A percentile compares a stretch with the other conserved stretches of the same genome.
These are phyloP conservation scores for Drosophila melanosoma DNA, from an alignment of 2,888 invertebrate species.

Conservation along the genomic window DNA sequence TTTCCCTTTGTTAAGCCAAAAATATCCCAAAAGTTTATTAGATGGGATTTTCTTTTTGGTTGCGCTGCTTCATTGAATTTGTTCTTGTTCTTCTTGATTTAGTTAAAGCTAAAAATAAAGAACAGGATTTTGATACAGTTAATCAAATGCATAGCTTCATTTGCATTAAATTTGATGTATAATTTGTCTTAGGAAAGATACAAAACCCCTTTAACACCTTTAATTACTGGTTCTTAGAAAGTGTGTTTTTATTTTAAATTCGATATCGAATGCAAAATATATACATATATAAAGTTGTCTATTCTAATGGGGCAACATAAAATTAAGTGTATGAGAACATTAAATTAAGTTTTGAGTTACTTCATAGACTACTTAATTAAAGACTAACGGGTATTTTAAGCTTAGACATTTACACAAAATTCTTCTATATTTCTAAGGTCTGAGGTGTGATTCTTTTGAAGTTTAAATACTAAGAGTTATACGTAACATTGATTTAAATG, in stretches of 20 bases:
- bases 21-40: constrained; percentile 45
- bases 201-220: not conserved
- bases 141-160: not conserved
- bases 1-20: constrained; percentile 30
- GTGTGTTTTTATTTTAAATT: not conserved
- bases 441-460: not conserved
- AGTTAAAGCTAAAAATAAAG: constrained; percentile 37
- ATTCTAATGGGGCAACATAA: not conserved
- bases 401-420: not conserved
- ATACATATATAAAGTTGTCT: not conserved
- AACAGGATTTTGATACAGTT: not conserved
- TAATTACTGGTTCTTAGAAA: not conserved
- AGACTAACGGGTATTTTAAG: not conserved
- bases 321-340: not conserved
- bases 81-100: constrained; percentile 14
- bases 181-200: not conserved
- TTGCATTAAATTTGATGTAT: not conserved
- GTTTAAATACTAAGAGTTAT: not conserved
- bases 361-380: not conserved
- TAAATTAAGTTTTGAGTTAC: not conserved
- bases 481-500: not conserved
- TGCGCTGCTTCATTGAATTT: constrained; percentile 23
- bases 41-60: constrained; percentile 24
- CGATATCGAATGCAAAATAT: not conserved
- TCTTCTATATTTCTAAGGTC: too few species aligned